Percentiles rank a stretch among this genome's conserved stretches.
These are phyloP conservation scores for Hippoglossus stenolepis DNA, from an alignment of 2,113 vertebrate species.

Conservation along the genomic window DNA sequence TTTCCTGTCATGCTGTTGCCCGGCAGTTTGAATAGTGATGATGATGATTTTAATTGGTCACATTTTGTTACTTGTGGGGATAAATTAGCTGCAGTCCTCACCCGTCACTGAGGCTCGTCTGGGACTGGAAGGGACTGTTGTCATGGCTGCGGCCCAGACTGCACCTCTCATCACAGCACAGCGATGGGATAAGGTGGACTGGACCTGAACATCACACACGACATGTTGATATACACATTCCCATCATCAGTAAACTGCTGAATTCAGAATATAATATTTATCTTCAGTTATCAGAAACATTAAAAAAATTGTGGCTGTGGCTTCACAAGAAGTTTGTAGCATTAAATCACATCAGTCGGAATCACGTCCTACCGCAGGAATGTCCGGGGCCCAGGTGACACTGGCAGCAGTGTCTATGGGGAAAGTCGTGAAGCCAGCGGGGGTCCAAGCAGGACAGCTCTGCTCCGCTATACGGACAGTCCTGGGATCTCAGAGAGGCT, in stretches of 20 bases:
- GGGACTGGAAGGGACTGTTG: conserved; percentile 85
- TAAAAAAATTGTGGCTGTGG: too few relatives aligned
- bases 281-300: too few relatives aligned
- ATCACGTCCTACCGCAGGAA: conserved; percentile 84
- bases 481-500: conserved; percentile 89
- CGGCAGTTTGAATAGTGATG: background rate
- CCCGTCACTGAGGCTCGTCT: conserved; percentile 85
- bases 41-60: background rate
- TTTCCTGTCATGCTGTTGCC: background rate
- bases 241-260: background rate
- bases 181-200: conserved; percentile 88
- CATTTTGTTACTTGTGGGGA: background rate
- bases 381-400: conserved; percentile 85
- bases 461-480: conserved; percentile 87
- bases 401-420: conserved; percentile 86
- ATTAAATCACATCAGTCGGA: background rate
- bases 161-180: conserved; percentile 89
- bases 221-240: background rate
- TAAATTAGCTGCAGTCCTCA: conserved; percentile 68
- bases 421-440: conserved; percentile 79
- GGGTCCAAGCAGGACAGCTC: conserved; percentile 91
- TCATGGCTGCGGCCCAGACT: conserved; percentile 78
- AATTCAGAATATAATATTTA: too few relatives aligned
- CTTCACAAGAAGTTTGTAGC: too few relatives aligned
- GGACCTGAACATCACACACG: conserved; percentile 82